Evolutionary conservation across 2,113 vertebrate genomes (phyloP).

Genomic region (Elanus axillaris): DNA sequence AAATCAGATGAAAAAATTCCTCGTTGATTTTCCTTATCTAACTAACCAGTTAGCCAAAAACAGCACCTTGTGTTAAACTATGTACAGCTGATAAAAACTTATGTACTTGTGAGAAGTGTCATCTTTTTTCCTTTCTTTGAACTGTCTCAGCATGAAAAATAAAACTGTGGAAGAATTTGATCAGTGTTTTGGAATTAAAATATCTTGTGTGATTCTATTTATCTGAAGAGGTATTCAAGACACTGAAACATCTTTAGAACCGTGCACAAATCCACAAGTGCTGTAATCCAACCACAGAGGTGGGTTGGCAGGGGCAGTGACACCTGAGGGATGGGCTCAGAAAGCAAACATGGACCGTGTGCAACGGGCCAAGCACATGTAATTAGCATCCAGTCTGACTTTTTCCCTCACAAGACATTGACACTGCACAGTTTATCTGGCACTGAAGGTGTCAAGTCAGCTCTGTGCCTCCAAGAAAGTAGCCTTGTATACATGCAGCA

Average conservation of each 20-base stretch:
- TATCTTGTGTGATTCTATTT: neutral
- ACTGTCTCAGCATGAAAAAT: neutral
- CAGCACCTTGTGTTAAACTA: neutral
- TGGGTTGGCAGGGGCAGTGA: neutral
- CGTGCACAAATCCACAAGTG: neutral
- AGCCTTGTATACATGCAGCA: neutral
- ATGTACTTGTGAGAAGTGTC: neutral
- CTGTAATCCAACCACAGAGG: neutral
- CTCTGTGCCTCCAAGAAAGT: neutral
- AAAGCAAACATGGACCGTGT: neutral
- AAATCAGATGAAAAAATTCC: neutral
- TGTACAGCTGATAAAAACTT: neutral
- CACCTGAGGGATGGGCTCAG: neutral
- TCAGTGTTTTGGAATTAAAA: neutral
- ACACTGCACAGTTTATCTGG: neutral
- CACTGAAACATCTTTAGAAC: neutral
- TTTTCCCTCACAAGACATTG: neutral
- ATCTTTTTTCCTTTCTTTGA: neutral
- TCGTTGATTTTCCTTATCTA: neutral
- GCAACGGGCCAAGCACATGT: rapidly evolving
- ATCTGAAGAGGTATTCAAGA: neutral
- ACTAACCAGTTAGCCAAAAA: neutral
- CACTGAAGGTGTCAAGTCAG: neutral
- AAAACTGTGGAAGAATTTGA: neutral
- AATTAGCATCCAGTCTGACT: neutral